Percentiles rank a stretch among this genome's conserved stretches.
Evolutionary conservation across 2,797 vertebrate species (phyloP).

Genomic region (Melanotaenia parkinsoni): DNA sequence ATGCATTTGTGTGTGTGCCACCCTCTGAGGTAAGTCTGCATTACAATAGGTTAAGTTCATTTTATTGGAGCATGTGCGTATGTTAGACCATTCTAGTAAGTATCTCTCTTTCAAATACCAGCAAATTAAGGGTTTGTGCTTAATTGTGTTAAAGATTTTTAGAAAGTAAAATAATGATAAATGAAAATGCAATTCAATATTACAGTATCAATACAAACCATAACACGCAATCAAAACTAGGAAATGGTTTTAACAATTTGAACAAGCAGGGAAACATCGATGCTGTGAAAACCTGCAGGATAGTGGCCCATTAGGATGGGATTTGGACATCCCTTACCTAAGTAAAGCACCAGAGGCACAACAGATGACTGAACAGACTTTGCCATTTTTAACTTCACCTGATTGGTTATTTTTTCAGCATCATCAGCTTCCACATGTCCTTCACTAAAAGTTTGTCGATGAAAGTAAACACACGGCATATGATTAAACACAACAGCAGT

Average conservation of each 20-base stretch:
- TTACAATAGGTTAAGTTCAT: constrained; percentile 42
- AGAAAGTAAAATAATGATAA: background rate
- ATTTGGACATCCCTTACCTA: too few species aligned
- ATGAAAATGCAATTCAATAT: too few species aligned
- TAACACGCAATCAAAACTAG: background rate
- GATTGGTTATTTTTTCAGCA: too few species aligned
- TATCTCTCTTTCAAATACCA: constrained; percentile 11
- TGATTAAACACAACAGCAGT: background rate
- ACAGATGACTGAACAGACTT: too few species aligned
- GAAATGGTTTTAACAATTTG: background rate
- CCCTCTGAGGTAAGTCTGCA: constrained; percentile 20
- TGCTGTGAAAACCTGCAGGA: too few species aligned
- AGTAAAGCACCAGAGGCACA: too few species aligned
- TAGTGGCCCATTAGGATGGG: too few species aligned
- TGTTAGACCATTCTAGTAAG: background rate
- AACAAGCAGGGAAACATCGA: too few species aligned
- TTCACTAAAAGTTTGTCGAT: too few species aligned
- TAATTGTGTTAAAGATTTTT: background rate
- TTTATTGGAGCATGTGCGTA: background rate
- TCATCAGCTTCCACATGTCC: too few species aligned
- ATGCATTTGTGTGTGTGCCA: constrained; percentile 26
- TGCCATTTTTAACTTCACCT: too few species aligned
- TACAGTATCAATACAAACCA: background rate
- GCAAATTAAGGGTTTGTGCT: background rate
- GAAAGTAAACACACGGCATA: background rate